Evolutionary conservation across 1,140 invertebrate genomes (phyloP), one percentile per base, ranked within the genome.

Genomic region (Lepidurus packardi): DNA sequence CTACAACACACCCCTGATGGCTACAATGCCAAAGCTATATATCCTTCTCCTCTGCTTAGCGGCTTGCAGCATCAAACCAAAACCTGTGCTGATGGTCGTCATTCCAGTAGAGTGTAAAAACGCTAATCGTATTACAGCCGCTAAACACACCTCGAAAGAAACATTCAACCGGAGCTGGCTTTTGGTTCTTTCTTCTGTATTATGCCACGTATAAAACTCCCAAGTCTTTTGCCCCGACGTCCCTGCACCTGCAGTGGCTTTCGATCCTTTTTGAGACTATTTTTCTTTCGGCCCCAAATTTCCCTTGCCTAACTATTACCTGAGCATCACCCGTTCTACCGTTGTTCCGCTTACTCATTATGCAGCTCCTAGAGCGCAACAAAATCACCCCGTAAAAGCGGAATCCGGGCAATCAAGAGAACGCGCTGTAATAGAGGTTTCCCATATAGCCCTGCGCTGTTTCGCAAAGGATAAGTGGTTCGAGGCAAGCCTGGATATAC

Each of bases 51-150:
- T 65, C 9, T 65, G 13, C 9, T 16, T 13, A 13, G 53, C 53
- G 53, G 53, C 53, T 9, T 21, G 53, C 53, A 65, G 53, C 53
- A 65, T n/a, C 53, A 13, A 13, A 65, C 16, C 53, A 13, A 65
- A 65, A 65, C 53, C 53, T 13, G 13, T 65, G 53, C 53, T 65
- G 53, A 65, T 65, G 53, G 53, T 65, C 53, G 53, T 65, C 53
- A 65, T 65, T 65, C 53, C 53, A 65, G 53, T 65, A 21, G 53
- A 65, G 53, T 65, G 53, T 65, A 65, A 65, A 65, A 65, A 65
- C 53, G 53, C 53, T 65, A 65, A 65, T 65, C 53, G 53, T 65
- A 65, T 65, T 65, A 65, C 53, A 65, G 53, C 53, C 53, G 53
- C 53, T 65, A 65, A 65, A 65, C 53, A 65, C 53, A 65, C 53